A percentile compares a stretch with the other conserved stretches of the same genome.
These are phyloP conservation scores for Epicampocera succincta DNA, from an alignment of 2,888 invertebrate genomes.

Conservation along the genomic window DNA sequence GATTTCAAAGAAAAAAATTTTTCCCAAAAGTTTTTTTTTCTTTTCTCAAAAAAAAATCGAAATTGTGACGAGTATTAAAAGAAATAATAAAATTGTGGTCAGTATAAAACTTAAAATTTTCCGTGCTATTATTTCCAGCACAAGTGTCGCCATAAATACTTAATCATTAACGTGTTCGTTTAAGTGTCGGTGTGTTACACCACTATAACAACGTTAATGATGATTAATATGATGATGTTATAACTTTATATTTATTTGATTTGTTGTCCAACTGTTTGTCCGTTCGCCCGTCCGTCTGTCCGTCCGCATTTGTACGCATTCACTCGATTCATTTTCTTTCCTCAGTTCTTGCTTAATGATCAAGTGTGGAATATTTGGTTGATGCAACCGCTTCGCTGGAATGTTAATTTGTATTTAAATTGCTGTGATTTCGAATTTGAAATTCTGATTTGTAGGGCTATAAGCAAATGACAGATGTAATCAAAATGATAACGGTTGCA, in stretches of 20 bases:
- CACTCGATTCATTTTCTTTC: background rate
- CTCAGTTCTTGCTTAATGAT: slow-evolving; percentile 4
- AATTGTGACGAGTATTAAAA: no score
- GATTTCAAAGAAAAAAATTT: no score
- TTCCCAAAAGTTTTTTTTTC: no score
- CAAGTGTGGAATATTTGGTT: slow-evolving; percentile 2
- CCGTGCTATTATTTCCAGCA: slow-evolving; percentile 1
- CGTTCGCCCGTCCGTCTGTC: background rate
- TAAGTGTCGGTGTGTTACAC: slow-evolving; percentile 40
- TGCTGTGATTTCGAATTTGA: slow-evolving; percentile 12
- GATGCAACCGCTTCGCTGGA: slow-evolving; percentile 30
- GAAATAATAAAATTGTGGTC: no score
- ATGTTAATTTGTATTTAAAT: slow-evolving; percentile 37
- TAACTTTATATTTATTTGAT: slow-evolving; percentile 23
- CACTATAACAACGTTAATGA: slow-evolving; percentile 15
- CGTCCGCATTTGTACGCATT: background rate
- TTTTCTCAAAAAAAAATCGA: no score
- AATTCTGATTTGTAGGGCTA: slow-evolving; percentile 58
- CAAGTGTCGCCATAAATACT: background rate
- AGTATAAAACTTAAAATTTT: no score
- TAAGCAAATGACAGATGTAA: slow-evolving; percentile 67
- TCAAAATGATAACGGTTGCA: slow-evolving; percentile 67
- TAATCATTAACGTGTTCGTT: slow-evolving; percentile 12
- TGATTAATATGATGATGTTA: slow-evolving; percentile 19
- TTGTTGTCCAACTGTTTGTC: slow-evolving; percentile 1